Conservation (phyloP, 2,113 vertebrate genomes). For the Cichladusa arquata region DNA sequence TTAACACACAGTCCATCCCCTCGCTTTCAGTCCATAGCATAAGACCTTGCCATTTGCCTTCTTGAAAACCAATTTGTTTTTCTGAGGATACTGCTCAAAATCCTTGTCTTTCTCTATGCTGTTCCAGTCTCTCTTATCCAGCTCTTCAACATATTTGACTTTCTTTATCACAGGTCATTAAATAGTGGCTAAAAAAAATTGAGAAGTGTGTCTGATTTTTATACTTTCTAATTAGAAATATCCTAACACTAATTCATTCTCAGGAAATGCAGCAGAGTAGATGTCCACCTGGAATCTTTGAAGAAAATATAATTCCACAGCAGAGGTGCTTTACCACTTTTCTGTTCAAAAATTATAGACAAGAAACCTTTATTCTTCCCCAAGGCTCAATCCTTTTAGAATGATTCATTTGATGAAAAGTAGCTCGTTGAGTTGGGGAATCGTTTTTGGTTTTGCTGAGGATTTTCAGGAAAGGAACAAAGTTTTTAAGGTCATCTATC, state of each 20-base stretch:
- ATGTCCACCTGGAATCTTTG: not conserved
- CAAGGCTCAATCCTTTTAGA: not conserved
- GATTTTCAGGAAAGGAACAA: not conserved
- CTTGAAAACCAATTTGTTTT: not conserved
- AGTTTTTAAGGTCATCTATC: not conserved
- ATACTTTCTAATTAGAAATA: not conserved
- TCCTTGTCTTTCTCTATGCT: not conserved
- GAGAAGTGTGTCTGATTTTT: not conserved
- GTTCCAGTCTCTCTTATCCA: not conserved
- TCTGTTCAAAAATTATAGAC: not conserved
- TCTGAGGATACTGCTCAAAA: not conserved
- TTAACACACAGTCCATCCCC: fast-evolving
- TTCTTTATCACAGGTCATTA: not conserved
- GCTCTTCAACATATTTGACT: not conserved
- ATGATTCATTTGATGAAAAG: not conserved
- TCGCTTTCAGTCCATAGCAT: not conserved
- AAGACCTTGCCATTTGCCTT: not conserved
- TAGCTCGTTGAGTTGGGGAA: not conserved
- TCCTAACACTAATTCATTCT: not conserved
- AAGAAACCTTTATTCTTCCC: not conserved
- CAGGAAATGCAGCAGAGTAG: not conserved
- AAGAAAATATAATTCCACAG: not conserved
- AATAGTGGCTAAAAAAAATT: not conserved
- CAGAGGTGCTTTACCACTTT: not conserved
- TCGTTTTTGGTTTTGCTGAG: not conserved